Evolutionary conservation across 2,113 vertebrate genomes (phyloP).

Genomic region (Daubentonia madagascariensis): DNA sequence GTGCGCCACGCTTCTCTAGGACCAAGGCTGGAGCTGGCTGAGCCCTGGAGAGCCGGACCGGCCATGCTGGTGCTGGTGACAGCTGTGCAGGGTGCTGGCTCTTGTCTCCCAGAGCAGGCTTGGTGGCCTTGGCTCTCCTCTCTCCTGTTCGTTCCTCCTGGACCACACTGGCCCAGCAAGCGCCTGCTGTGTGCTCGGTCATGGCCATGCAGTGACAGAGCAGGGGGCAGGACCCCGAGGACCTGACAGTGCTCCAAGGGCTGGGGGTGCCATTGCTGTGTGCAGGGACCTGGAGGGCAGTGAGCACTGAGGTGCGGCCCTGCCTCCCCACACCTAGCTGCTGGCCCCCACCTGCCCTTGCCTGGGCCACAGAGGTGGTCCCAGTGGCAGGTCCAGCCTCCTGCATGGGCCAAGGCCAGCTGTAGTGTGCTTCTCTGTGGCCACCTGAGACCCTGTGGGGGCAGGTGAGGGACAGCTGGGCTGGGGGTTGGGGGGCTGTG

Average conservation of each 20-base stretch:
- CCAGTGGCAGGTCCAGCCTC: not conserved
- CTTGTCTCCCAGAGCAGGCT: not conserved
- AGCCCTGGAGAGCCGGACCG: not conserved
- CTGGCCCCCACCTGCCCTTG: not conserved
- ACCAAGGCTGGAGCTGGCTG: not conserved
- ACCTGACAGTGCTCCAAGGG: not conserved
- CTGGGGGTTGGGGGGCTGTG: accelerated
- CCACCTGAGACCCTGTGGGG: not conserved
- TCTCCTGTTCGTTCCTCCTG: not conserved
- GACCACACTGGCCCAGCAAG: not conserved
- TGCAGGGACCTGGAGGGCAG: not conserved
- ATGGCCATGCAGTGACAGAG: not conserved
- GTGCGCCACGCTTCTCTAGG: not conserved
- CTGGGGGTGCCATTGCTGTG: not conserved
- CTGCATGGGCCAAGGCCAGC: not conserved
- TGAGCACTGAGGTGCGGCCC: accelerated
- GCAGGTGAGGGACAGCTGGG: not conserved
- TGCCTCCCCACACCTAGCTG: too few species aligned
- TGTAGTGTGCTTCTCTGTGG: accelerated
- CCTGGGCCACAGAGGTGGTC: not conserved
- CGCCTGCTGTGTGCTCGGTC: too few species aligned
- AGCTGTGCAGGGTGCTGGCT: accelerated
- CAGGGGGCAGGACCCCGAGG: too few species aligned
- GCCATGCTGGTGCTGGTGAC: accelerated
- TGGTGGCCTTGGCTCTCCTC: not conserved